phyloP scores from a whole-genome alignment of 2,797 vertebrate species.

The Sarcoramphus papa region DNA sequence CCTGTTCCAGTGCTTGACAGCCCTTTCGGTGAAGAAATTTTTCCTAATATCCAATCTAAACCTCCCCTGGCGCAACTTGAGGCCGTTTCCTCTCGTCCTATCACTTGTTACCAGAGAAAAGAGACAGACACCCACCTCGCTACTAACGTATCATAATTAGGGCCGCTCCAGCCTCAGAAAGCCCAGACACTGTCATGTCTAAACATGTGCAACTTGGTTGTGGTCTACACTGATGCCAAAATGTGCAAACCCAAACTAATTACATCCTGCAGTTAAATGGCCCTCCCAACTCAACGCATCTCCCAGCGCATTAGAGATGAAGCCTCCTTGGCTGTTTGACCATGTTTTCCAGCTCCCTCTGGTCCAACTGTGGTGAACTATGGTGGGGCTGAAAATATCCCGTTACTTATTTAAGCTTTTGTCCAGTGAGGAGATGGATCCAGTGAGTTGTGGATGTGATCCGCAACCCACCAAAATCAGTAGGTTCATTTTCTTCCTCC shows the following conservation, averaged over 20 bases:
- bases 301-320: neutral
- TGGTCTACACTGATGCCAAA: neutral
- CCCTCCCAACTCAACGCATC: neutral
- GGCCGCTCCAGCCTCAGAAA: neutral
- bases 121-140: neutral
- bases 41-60: neutral
- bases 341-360: conserved; percentile 4
- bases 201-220: conserved; percentile 2
- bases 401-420: conserved; percentile 24
- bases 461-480: conserved; percentile 4
- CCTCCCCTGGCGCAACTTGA: neutral
- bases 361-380: neutral
- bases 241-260: conserved; percentile 21
- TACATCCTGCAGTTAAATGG: neutral
- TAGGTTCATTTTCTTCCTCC: neutral
- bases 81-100: accelerated
- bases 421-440: neutral
- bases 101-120: neutral
- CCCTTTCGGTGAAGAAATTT: neutral
- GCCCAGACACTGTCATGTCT: neutral
- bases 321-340: neutral
- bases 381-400: neutral
- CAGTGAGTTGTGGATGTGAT: neutral
- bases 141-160: neutral
- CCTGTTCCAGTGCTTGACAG: neutral